Base-by-base conservation (phyloP, 2,888 invertebrate genomes). In the Stramonita haemastoma region DNA sequence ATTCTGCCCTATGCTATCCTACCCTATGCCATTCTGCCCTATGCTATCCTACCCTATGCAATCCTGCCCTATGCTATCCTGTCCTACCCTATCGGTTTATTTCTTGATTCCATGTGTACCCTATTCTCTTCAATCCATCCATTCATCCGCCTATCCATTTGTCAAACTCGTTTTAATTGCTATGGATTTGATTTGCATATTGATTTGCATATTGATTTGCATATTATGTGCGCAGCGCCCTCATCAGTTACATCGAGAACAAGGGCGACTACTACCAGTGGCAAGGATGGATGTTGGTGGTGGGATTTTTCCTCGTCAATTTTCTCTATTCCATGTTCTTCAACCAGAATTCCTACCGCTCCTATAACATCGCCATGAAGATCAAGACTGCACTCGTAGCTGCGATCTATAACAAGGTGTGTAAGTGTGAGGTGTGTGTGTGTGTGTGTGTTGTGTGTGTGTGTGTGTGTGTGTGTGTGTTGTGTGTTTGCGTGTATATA, bases 231-330 rank as follows among this genome's bases (percentile, higher is more conserved):
- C 34, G 88, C 87, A 91, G 91, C n/a, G 17, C 81, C 57, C 84
- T 91, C 73, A 91, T 91, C n/a, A 34, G 70, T 15, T 91, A 84
- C 90, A 90, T 90, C 57, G 86, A 91, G 73, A 89, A 77, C 73
- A 90, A 89, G 87, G 85, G 90, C 34, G 26, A 81, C 32, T 83
- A 88, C 15, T 85, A 79, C 29, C 26, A 5, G 8, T 92, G 92
- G 92, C 89, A 91, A 32, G 92, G 91, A 0, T 92, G 90, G 87
- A 95, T 98, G 17, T 98, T 98, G 96, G 97, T 98, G 0, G 96
- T 97, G 0, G 88, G 77, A 19, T 92, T 92, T 46, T 91, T 91
- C 60, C 29, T 89, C 1, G 92, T 91, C 13, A 89, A 90, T 11
- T 90, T 92, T 73, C 70, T 90, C 60, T 85, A 90, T 56, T 91